Evolutionary conservation across 2,888 invertebrate genomes (phyloP), one percentile per base, ranked within the genome.

Genomic region (Apodemia mormo): DNA sequence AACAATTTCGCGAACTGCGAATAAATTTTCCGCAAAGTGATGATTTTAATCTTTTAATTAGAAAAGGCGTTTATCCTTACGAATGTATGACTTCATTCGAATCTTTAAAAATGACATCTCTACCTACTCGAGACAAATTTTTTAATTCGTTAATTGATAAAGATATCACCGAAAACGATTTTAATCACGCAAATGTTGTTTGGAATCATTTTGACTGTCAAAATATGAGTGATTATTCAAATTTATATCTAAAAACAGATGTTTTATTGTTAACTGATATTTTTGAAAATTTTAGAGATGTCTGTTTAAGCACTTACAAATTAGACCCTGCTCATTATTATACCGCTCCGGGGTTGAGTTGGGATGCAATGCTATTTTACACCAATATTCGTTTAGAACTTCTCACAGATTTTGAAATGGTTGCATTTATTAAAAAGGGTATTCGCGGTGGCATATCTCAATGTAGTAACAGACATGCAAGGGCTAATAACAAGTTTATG

Each of bases 231-330:
- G 78, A 83, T 58, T 83, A 85, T 71, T 76, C 76, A 3, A 77
- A 56, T 56, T 56, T 22, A 22, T 56, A 82, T 71, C 68, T 79
- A 22, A 80, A 81, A 76, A 78, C 78, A 22, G 80, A 82, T 69
- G 81, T 82, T 4, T 67, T 81, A 67, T 52, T 84, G 6, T 70
- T 85, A 45, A 75, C 76, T 30, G 82, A 85, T 69, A 71, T 29
- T 82, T 84, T 73, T 22, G 82, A 85, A 79, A 82, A 82, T 69
- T 82, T 82, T 70, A 72, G 83, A 67, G 67, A 74, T 29, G n/a
- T 79, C 2, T 81, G 81, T 73, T 64, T 80, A 8, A 56, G 66
- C 14, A 75, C 77, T 6, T 82, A 81, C 71, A 65, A 70, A 65
- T 67, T 77, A 70, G 76, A 76, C 68, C 77, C 78, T 4, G 75